A percentile compares a stretch with the other conserved stretches of the same genome.
phyloP scores from a whole-genome alignment of 2,888 invertebrate species.

The Eledona agricola region DNA sequence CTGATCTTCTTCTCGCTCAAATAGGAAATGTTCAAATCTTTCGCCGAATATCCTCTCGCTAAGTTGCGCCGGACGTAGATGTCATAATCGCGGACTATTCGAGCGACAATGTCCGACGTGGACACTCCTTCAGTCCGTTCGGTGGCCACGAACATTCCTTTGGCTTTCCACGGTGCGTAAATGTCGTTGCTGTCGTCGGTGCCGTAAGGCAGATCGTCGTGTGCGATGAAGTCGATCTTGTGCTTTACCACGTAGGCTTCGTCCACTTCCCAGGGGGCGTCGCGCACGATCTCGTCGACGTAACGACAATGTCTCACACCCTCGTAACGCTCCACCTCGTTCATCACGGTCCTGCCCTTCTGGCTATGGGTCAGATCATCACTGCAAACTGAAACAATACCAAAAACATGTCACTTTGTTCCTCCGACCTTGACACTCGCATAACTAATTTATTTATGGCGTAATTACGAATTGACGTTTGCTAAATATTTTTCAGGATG shows the following conservation, averaged over 20 bases:
- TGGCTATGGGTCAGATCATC: slow-evolving; percentile 89
- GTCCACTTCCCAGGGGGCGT: slow-evolving; percentile 95
- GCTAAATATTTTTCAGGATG: too few species aligned
- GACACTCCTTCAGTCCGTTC: slow-evolving; percentile 94
- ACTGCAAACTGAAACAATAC: slow-evolving; percentile 79
- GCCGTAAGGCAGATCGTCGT: slow-evolving; percentile 97
- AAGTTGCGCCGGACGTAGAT: slow-evolving; percentile 97
- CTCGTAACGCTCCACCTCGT: slow-evolving; percentile 94
- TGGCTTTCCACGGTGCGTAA: slow-evolving; percentile 90
- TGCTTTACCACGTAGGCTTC: slow-evolving; percentile 89
- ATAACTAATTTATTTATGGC: too few species aligned
- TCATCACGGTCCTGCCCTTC: slow-evolving; percentile 97
- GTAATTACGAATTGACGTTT: too few species aligned
- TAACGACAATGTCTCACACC: slow-evolving; percentile 98
- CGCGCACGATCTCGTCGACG: slow-evolving; percentile 92
- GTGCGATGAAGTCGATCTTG: slow-evolving; percentile 99
- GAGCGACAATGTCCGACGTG: slow-evolving; percentile 96
- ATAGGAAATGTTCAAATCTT: slow-evolving; percentile 98
- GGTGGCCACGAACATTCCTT: slow-evolving; percentile 98
- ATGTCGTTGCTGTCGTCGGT: slow-evolving; percentile 85
- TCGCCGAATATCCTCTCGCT: slow-evolving; percentile 96
- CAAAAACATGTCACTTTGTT: too few species aligned
- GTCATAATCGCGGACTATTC: slow-evolving; percentile 99
- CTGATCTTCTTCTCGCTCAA: slow-evolving; percentile 97
- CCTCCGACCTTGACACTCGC: too few species aligned